Conservation (phyloP, 1,140 invertebrate genomes). For the Atopsyche davidsoni region DNA sequence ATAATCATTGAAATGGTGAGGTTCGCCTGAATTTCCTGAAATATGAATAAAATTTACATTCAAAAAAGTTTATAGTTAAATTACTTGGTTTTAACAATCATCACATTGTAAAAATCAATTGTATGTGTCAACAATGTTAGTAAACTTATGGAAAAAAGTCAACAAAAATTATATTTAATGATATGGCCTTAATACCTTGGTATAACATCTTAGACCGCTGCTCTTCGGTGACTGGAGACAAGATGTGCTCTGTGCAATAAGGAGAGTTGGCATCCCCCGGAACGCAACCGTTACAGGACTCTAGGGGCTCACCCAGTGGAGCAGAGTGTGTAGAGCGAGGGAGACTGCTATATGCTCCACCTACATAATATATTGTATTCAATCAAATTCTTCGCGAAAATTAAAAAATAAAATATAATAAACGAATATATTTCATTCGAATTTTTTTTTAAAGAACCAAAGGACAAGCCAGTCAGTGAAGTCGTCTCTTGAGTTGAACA, state of each 20-base stretch:
- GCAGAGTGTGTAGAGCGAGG: constrained; percentile 74
- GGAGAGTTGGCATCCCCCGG: constrained; percentile 34
- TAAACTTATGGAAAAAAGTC: neutral
- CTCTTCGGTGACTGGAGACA: constrained; percentile 39
- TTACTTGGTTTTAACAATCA: neutral
- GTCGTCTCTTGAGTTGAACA: no score
- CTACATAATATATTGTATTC: constrained; percentile 8
- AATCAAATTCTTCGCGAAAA: neutral
- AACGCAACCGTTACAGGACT: constrained; percentile 47
- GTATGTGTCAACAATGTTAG: neutral
- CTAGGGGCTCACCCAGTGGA: constrained; percentile 51
- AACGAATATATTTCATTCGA: no score
- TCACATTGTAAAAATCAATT: neutral
- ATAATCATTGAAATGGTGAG: constrained; percentile 54
- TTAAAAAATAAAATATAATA: no score
- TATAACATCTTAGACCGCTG: constrained; percentile 31
- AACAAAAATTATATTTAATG: neutral
- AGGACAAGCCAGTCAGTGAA: no score
- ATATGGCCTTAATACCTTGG: constrained; percentile 16
- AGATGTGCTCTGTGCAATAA: constrained; percentile 38
- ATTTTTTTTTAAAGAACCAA: no score
- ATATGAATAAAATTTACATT: constrained; percentile 2
- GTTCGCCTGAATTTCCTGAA: constrained; percentile 33
- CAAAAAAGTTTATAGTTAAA: neutral
- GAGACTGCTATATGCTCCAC: constrained; percentile 71